Conservation (phyloP, 2,797 vertebrate species). For the Channa striata region DNA sequence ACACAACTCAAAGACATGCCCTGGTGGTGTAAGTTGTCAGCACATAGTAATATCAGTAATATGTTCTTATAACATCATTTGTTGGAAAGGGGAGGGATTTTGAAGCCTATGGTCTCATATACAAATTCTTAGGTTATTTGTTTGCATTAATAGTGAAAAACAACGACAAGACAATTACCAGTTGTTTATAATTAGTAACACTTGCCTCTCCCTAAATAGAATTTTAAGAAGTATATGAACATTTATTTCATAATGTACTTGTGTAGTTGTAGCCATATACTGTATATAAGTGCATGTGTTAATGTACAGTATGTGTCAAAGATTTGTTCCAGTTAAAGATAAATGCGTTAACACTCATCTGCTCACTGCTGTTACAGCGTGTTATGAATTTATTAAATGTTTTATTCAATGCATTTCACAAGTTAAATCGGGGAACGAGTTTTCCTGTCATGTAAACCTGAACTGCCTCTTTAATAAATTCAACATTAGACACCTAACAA, state of each 20-base stretch:
- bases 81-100: too few species aligned
- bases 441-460: too few species aligned
- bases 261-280: too few species aligned
- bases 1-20: slow-evolving; percentile 8
- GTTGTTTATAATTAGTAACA: background rate
- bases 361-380: background rate
- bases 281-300: background rate
- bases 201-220: background rate
- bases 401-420: background rate
- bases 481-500: slow-evolving; percentile 22
- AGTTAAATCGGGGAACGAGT: background rate
- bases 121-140: too few species aligned
- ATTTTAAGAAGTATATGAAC: background rate
- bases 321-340: background rate
- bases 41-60: too few species aligned
- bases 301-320: too few species aligned
- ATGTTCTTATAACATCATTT: too few species aligned
- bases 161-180: background rate
- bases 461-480: slow-evolving; percentile 21
- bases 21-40: background rate
- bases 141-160: too few species aligned
- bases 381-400: background rate
- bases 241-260: background rate
- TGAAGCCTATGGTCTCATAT: too few species aligned
- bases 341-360: background rate